Evolutionary conservation across 2,797 vertebrate genomes (phyloP).

Genomic region (Fringilla coelebs): DNA sequence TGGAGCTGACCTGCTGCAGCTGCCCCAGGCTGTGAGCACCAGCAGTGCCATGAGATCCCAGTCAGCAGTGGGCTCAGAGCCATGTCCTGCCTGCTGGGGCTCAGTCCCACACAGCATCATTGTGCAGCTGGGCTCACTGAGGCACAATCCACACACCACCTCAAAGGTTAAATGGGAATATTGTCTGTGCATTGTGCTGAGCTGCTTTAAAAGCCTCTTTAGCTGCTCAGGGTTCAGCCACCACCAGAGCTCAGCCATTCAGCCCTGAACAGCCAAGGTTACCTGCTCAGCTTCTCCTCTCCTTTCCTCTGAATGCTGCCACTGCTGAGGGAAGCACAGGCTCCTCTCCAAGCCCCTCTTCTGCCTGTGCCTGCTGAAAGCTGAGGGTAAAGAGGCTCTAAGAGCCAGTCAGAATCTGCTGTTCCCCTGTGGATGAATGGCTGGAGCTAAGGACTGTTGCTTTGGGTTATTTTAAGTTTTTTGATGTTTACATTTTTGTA

Average conservation of each 20-base stretch:
- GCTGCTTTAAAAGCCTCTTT: not conserved
- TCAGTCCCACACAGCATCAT: not conserved
- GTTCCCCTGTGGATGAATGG: not conserved
- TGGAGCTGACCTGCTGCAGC: not conserved
- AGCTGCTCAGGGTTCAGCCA: not conserved
- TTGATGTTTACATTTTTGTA: too few relatives aligned
- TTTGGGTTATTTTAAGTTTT: too few relatives aligned
- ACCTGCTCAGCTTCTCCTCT: not conserved
- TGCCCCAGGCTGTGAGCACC: not conserved
- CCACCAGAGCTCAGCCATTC: not conserved
- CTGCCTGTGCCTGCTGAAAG: not conserved
- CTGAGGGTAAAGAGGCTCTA: not conserved
- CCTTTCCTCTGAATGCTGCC: not conserved
- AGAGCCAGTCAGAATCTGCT: not conserved
- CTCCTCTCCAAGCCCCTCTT: not conserved
- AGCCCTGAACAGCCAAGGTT: not conserved
- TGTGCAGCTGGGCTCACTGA: not conserved
- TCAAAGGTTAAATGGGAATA: not conserved
- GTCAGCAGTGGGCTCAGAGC: not conserved
- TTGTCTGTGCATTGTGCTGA: not conserved
- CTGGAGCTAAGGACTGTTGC: not conserved
- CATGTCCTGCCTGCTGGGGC: not conserved
- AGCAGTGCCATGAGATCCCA: not conserved
- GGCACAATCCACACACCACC: not conserved
- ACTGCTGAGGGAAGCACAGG: not conserved